These are phyloP conservation scores for Sitodiplosis mosellana DNA, from an alignment of 1,140 invertebrate genomes.

Conservation along the genomic window DNA sequence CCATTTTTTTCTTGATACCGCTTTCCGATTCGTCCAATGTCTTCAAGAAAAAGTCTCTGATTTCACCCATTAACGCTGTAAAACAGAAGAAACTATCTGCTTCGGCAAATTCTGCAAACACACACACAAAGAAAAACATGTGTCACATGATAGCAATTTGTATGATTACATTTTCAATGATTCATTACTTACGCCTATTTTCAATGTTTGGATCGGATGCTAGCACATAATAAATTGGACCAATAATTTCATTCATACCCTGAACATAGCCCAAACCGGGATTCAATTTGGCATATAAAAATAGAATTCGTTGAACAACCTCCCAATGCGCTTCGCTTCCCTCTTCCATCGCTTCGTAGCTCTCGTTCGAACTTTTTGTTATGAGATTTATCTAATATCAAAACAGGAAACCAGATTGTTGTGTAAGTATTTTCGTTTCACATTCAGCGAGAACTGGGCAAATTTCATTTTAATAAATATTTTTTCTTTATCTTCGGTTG, in stretches of 20 bases:
- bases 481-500: no score
- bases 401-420: no score
- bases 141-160: background rate
- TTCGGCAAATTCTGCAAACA: constrained; percentile 70
- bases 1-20: constrained; percentile 77
- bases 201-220: constrained; percentile 71
- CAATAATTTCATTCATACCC: constrained; percentile 99
- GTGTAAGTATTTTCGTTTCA: no score
- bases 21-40: constrained; percentile 82
- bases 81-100: constrained; percentile 97
- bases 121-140: constrained; percentile 1
- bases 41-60: constrained; percentile 94
- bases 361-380: constrained; percentile 47
- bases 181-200: constrained; percentile 44
- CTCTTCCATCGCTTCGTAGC: constrained; percentile 62
- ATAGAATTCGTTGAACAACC: constrained; percentile 90
- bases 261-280: constrained; percentile 95
- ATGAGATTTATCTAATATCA: constrained; percentile 32
- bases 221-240: constrained; percentile 95
- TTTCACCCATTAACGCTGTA: constrained; percentile 92
- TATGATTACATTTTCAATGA: constrained; percentile 2
- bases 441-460: no score
- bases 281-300: constrained; percentile 95
- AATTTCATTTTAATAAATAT: no score
- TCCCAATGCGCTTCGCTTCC: constrained; percentile 89